phyloP scores from a whole-genome alignment of 2,888 invertebrate species.

The Lagria hirta region DNA sequence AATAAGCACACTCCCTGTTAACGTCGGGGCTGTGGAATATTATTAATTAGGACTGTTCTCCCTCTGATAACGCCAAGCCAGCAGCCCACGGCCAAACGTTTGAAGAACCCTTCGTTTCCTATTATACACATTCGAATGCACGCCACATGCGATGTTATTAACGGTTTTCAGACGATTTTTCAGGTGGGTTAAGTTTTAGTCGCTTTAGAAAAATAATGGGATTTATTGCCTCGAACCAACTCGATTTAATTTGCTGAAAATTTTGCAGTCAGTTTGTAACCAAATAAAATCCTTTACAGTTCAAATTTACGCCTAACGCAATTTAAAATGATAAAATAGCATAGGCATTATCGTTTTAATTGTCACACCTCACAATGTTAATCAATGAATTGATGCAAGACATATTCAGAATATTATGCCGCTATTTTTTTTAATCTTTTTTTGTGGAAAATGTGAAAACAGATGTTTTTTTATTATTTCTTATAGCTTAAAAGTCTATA shows the following conservation, averaged over 20 bases:
- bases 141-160: slow-evolving; percentile 17
- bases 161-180: slow-evolving; percentile 21
- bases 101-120: slow-evolving; percentile 33
- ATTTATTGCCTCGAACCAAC: neutral
- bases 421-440: too few relatives aligned
- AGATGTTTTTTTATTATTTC: too few relatives aligned
- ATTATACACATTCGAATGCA: slow-evolving; percentile 30
- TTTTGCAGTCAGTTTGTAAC: neutral
- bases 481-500: too few relatives aligned
- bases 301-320: too few relatives aligned
- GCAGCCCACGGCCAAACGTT: slow-evolving; percentile 32
- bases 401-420: too few relatives aligned
- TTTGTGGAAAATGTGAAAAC: too few relatives aligned
- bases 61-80: slow-evolving; percentile 34
- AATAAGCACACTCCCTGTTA: slow-evolving; percentile 42
- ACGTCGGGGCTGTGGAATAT: slow-evolving; percentile 36
- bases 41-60: slow-evolving; percentile 47
- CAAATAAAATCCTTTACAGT: neutral
- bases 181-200: slow-evolving; percentile 16
- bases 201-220: neutral
- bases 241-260: slow-evolving; percentile 1
- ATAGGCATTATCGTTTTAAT: too few relatives aligned
- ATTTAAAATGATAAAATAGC: too few relatives aligned
- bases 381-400: too few relatives aligned
- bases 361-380: too few relatives aligned